phyloP scores from a whole-genome alignment of 2,113 vertebrate species.

The Cebidichthys violaceus region DNA sequence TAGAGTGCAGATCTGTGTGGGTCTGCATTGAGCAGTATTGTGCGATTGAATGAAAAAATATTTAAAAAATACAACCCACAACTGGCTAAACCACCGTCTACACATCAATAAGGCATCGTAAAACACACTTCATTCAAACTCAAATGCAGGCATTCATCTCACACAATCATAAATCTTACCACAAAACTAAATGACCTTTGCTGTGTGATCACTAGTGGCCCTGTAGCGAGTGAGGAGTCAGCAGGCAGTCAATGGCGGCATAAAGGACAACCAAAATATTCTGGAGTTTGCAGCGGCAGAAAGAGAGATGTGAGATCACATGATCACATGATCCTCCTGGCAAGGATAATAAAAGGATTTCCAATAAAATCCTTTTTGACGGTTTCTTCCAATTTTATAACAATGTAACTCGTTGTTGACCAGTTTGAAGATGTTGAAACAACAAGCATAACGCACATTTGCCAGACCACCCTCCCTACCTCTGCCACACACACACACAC shows the following conservation, averaged over 20 bases:
- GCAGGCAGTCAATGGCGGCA: background rate
- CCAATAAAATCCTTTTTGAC: background rate
- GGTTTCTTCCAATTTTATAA: background rate
- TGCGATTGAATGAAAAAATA: background rate
- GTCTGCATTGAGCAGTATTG: background rate
- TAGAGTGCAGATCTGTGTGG: background rate
- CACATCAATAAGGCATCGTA: background rate
- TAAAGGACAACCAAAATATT: background rate
- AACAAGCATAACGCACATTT: conserved; percentile 73
- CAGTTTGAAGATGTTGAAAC: conserved; percentile 63
- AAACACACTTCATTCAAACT: background rate
- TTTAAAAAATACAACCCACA: background rate
- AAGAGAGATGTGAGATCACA: background rate
- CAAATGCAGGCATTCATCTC: no score
- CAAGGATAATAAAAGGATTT: background rate
- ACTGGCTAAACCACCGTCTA: background rate
- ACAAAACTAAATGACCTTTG: no score
- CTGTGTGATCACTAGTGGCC: no score
- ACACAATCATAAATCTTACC: no score
- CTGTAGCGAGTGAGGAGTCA: background rate
- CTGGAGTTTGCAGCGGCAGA: no score
- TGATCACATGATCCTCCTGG: background rate
- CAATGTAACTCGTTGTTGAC: background rate
- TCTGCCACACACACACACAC: conserved; percentile 13
- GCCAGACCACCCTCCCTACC: background rate